Percentiles rank a stretch among this genome's conserved stretches.
Conservation (phyloP, 2,888 invertebrate genomes). For the Plebejus melissa region DNA sequence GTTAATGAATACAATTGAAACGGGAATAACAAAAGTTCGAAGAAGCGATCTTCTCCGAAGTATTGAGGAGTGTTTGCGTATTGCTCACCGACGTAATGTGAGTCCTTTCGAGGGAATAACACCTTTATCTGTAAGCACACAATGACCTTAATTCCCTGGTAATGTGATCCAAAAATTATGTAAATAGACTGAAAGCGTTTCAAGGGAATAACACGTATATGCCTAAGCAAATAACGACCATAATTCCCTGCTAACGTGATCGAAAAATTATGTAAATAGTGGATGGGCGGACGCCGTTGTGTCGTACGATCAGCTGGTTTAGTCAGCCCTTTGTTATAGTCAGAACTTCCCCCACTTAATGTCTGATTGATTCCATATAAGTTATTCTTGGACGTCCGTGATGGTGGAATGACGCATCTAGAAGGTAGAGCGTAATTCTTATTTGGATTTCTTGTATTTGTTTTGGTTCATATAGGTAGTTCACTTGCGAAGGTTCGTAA, state of each 20-base stretch:
- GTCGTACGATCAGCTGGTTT: constrained; percentile 21
- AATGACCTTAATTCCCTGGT: neutral
- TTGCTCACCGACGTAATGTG: neutral
- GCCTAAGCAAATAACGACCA: neutral
- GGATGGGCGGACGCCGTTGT: constrained; percentile 8
- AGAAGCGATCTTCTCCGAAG: constrained; percentile 6
- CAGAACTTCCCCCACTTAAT: neutral
- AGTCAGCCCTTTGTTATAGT: neutral
- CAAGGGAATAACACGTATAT: neutral
- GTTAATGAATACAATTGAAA: no score
- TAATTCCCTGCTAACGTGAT: neutral
- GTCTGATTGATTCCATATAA: constrained; percentile 14
- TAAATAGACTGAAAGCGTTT: neutral
- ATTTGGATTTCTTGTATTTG: neutral
- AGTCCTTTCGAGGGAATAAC: neutral
- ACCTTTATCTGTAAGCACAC: neutral
- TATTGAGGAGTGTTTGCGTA: neutral
- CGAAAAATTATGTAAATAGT: neutral
- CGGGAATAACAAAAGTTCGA: neutral
- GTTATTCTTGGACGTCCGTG: constrained; percentile 4
- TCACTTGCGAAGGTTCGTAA: no score
- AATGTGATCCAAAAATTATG: neutral
- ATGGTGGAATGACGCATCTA: neutral
- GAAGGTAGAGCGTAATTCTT: neutral
- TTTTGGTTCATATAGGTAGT: neutral